Base-by-base conservation (phyloP, 2,888 invertebrate genomes). In the Drosophila nigritarsus region DNA sequence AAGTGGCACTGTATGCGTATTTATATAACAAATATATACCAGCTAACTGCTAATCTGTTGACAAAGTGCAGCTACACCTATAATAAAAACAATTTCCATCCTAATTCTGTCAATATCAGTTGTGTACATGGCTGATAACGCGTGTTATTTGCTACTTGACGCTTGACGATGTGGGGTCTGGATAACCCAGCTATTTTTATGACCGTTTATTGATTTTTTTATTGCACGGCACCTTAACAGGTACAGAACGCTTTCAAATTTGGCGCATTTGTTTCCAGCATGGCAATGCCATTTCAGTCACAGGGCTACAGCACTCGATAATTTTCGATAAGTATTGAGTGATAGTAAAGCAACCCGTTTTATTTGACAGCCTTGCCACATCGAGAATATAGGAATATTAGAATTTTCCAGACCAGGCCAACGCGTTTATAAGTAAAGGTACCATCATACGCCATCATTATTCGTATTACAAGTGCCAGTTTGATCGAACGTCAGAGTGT, bases 401-500 rank as follows among this genome's bases (percentile, higher is more conserved):
- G 78, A 78, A 78, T 78, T 81, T 78, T 78, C 78, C 82, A 81
- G 82, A 81, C 60, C 78, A 64, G 38, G 40, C 58, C 54, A 34
- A 55, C 49, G 42, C 45, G 68, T 58, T 68, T 78, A 78, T 78
- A 78, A 78, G 48, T 81, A 77, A 61, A 61, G 72, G 82, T 58
- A 49, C 32, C 27, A n/a, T 5, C 50, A 63, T 18, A 34, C 73
- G 82, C 73, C 82, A 81, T 69, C 78, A 49, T 70, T 73, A 82
- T 82, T 82, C 82, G 73, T 82, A 73, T 60, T 51, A 81, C 73
- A 82, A 79, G 69, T 63, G 82, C 82, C 70, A 82, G 75, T 84
- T 87, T 87, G 90, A 87, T 82, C 90, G 87, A 90, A 91, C 91
- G 91, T 91, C 80, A 78, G 83, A 77, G 80, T 83, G 85, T 77